These are phyloP conservation scores for Lasioglossum calceatum DNA, from an alignment of 2,888 invertebrate genomes.

Conservation along the genomic window DNA sequence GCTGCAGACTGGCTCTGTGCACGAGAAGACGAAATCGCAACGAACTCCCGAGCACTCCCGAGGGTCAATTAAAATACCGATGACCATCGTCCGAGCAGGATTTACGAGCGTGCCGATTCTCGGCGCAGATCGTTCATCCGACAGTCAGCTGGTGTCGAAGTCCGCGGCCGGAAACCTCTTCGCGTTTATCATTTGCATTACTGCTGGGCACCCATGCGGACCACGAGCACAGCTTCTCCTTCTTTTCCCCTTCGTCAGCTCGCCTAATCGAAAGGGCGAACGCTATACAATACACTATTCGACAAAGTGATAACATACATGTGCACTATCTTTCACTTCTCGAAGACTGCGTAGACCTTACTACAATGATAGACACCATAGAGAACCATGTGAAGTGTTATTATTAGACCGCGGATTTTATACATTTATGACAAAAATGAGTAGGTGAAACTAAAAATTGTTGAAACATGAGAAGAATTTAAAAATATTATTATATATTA, in stretches of 20 bases:
- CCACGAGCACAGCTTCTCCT: constrained; percentile 8
- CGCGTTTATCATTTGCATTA: constrained; percentile 67
- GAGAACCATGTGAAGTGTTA: no score
- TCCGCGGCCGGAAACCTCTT: constrained; percentile 43
- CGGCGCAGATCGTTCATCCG: constrained; percentile 63
- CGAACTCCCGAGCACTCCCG: constrained; percentile 57
- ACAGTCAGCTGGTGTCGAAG: constrained; percentile 64
- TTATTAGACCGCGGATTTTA: no score
- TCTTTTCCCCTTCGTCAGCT: constrained; percentile 16
- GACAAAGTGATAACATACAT: no score
- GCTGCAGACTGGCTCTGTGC: neutral
- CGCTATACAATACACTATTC: neutral
- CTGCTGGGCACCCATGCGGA: constrained; percentile 22
- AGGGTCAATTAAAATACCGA: constrained; percentile 69
- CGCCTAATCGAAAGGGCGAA: neutral
- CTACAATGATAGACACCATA: no score
- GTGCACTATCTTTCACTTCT: neutral
- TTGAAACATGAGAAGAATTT: no score
- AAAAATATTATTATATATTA: no score
- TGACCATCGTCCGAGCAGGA: constrained; percentile 62
- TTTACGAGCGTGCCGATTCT: constrained; percentile 65
- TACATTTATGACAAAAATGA: no score
- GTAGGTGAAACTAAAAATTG: no score
- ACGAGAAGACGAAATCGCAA: constrained; percentile 62
- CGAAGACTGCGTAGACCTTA: neutral